Percentiles rank a stretch among this genome's conserved stretches.
These are phyloP conservation scores for Heliothis virescens DNA, from an alignment of 1,140 invertebrate species.

Conservation along the genomic window DNA sequence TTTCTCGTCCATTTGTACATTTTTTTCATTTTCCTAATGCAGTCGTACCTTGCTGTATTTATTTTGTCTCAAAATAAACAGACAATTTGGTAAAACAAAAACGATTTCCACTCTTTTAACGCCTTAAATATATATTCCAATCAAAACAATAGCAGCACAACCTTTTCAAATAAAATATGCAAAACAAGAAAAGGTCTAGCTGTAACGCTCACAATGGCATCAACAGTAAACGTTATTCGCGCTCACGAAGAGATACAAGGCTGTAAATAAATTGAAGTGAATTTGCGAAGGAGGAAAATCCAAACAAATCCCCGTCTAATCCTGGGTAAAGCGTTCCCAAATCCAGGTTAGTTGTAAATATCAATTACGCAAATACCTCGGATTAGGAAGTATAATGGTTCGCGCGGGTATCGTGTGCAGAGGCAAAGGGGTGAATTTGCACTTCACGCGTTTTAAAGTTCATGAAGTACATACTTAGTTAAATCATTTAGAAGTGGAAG, in stretches of 20 bases:
- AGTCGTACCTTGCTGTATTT: neutral
- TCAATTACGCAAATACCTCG: conserved; percentile 83
- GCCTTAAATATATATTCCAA: neutral
- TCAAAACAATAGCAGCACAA: conserved; percentile 18
- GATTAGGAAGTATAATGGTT: conserved; percentile 72
- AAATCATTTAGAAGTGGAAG: neutral
- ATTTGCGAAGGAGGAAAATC: conserved; percentile 74
- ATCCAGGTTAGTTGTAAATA: conserved; percentile 85
- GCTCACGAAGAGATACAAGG: conserved; percentile 51
- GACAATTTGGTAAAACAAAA: neutral
- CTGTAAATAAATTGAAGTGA: conserved; percentile 80
- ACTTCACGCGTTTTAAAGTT: conserved; percentile 11
- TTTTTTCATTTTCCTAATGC: conserved; percentile 50
- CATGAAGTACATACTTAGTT: neutral
- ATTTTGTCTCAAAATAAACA: neutral
- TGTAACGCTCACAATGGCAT: conserved; percentile 49
- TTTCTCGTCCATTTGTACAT: conserved; percentile 56
- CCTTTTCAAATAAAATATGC: conserved; percentile 44
- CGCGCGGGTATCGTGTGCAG: conserved; percentile 65
- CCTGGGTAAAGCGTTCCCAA: conserved; percentile 73
- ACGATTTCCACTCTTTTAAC: neutral
- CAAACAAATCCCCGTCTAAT: conserved; percentile 79
- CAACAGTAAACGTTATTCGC: conserved; percentile 63
- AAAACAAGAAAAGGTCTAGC: conserved; percentile 41
- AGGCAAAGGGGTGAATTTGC: conserved; percentile 63